These are phyloP conservation scores for Pristionchus mayeri DNA, from an alignment of 2,888 invertebrate genomes.

Conservation along the genomic window DNA sequence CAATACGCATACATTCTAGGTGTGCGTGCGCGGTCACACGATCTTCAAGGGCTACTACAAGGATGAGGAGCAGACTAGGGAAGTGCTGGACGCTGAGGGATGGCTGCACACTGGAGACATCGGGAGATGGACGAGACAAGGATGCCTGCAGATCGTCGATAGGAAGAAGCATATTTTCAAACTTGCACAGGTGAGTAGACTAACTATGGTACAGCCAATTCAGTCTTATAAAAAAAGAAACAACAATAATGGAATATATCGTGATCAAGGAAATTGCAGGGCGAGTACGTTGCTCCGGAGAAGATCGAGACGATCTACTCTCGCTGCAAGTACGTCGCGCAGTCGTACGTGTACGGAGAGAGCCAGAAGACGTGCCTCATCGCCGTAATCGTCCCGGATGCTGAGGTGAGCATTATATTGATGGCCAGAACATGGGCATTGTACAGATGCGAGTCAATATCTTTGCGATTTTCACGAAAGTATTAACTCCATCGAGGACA, in stretches of 20 bases:
- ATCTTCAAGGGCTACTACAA: constrained; percentile 82
- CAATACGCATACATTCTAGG: too few relatives aligned
- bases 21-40: constrained; percentile 67
- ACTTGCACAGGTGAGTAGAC: constrained; percentile 84
- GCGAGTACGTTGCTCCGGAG: constrained; percentile 98
- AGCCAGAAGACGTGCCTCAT: constrained; percentile 93
- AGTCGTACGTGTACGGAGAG: constrained; percentile 96
- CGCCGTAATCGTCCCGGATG: constrained; percentile 94
- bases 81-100: constrained; percentile 88
- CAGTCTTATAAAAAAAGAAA: too few relatives aligned
- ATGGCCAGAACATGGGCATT: too few relatives aligned
- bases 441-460: too few relatives aligned
- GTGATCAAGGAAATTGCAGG: constrained; percentile 80
- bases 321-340: constrained; percentile 92
- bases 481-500: too few relatives aligned
- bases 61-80: constrained; percentile 90
- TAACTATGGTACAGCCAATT: too few relatives aligned
- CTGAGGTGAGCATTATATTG: constrained; percentile 57
- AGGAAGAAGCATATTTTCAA: constrained; percentile 98
- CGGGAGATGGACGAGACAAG: constrained; percentile 92
- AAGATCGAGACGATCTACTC: constrained; percentile 97
- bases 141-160: constrained; percentile 95
- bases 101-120: constrained; percentile 99
- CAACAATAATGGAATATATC: too few relatives aligned
- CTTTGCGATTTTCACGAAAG: too few relatives aligned